These are phyloP conservation scores for Lycophotia porphyrea DNA, from an alignment of 2,888 invertebrate species.

Conservation along the genomic window DNA sequence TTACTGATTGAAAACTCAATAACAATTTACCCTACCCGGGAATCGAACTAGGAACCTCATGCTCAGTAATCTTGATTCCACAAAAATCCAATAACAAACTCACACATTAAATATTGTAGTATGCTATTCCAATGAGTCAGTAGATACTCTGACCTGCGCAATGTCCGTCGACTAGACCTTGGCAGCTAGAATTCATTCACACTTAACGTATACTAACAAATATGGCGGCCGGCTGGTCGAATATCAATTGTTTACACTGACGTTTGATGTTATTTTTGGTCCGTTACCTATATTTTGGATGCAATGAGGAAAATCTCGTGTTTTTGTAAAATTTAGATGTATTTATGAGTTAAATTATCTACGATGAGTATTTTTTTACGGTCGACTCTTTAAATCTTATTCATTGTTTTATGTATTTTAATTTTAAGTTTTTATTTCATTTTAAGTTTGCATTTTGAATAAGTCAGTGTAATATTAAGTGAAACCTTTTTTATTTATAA, in stretches of 20 bases:
- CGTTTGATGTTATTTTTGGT: background rate
- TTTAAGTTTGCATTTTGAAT: no score
- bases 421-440: no score
- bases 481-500: no score
- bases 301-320: background rate
- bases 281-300: background rate
- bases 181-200: constrained; percentile 59
- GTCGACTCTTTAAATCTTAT: no score
- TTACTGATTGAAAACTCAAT: background rate
- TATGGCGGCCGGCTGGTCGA: constrained; percentile 15
- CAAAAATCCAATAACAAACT: background rate
- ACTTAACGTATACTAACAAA: constrained; percentile 30
- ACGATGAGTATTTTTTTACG: background rate
- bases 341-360: background rate
- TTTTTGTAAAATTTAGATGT: background rate
- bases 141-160: constrained; percentile 58
- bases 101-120: background rate
- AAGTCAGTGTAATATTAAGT: no score
- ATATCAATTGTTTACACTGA: constrained; percentile 5
- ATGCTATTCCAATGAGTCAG: constrained; percentile 55
- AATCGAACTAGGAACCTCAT: background rate
- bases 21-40: background rate
- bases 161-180: constrained; percentile 57
- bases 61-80: background rate
- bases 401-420: no score